Evolutionary conservation across 2,113 vertebrate genomes (phyloP).

Genomic region (Marmota monax): DNA sequence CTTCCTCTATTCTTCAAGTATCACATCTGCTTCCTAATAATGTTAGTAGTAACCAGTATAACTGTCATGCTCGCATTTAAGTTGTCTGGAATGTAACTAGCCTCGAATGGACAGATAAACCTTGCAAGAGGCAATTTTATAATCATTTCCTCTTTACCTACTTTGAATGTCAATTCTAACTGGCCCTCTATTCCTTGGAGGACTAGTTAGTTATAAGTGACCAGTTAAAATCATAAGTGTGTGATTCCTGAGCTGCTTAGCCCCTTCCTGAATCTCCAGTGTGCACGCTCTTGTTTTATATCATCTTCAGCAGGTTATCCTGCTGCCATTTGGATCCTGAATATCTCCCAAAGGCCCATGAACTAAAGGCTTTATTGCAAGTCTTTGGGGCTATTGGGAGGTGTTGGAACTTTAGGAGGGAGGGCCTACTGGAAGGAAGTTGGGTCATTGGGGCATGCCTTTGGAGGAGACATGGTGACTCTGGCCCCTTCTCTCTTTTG

Average conservation of each 20-base stretch:
- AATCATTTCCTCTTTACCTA: neutral
- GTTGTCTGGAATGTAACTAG: neutral
- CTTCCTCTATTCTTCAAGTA: neutral
- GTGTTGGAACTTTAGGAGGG: neutral
- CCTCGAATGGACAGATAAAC: neutral
- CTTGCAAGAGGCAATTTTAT: neutral
- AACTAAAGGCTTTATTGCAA: neutral
- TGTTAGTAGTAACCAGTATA: neutral
- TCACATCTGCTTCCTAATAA: neutral
- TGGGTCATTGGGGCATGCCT: neutral
- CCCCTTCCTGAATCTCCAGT: neutral
- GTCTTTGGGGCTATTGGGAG: neutral
- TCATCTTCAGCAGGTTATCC: neutral
- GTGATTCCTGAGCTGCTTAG: neutral
- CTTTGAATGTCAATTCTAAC: neutral
- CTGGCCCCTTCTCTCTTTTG: neutral
- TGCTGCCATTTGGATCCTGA: neutral
- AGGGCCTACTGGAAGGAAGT: neutral
- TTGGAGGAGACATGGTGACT: neutral
- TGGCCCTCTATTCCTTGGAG: neutral
- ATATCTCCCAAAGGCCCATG: fast-evolving
- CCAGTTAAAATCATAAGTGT: neutral
- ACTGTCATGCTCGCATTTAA: neutral
- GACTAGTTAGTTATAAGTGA: too few species aligned
- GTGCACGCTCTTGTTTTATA: neutral